Conservation (phyloP, 2,113 vertebrate genomes). For the Syngnathus typhle region DNA sequence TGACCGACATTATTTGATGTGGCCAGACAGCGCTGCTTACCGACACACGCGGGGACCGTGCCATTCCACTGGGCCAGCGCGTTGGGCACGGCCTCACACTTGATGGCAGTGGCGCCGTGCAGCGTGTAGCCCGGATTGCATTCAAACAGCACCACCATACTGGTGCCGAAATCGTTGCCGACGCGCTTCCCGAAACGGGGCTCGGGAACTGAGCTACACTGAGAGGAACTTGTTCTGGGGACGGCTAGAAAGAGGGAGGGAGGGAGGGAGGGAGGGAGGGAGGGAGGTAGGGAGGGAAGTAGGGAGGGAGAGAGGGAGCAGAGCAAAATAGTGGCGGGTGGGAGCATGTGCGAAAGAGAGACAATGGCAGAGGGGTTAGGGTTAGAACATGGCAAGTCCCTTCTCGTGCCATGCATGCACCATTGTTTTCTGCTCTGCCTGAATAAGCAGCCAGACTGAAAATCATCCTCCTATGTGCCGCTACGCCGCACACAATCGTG, state of each 20-base stretch:
- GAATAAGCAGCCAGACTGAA: constrained; percentile 36
- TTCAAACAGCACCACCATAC: constrained; percentile 88
- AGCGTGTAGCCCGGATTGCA: constrained; percentile 94
- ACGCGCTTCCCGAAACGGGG: constrained; percentile 91
- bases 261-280: constrained; percentile 11
- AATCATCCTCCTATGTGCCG: constrained; percentile 23
- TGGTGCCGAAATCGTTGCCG: constrained; percentile 92
- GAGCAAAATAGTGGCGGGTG: constrained; percentile 3
- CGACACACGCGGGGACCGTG: constrained; percentile 89
- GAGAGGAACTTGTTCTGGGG: constrained; percentile 91
- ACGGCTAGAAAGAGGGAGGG: constrained; percentile 75
- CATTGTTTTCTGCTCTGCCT: constrained; percentile 39
- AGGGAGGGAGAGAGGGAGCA: constrained; percentile 22
- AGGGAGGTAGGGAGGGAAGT: constrained; percentile 21
- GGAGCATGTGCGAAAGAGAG: constrained; percentile 19
- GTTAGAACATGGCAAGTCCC: constrained; percentile 38
- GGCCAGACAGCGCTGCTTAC: constrained; percentile 66
- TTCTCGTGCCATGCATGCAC: constrained; percentile 45
- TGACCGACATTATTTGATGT: constrained; percentile 24
- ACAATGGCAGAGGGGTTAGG: constrained; percentile 40
- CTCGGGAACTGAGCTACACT: constrained; percentile 95
- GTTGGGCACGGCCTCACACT: constrained; percentile 90
- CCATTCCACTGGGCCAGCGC: constrained; percentile 96
- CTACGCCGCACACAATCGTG: background rate
- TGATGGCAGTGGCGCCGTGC: constrained; percentile 85